Conservation (phyloP, 2,797 vertebrate species). For the Oceanodroma leucorhoa region DNA sequence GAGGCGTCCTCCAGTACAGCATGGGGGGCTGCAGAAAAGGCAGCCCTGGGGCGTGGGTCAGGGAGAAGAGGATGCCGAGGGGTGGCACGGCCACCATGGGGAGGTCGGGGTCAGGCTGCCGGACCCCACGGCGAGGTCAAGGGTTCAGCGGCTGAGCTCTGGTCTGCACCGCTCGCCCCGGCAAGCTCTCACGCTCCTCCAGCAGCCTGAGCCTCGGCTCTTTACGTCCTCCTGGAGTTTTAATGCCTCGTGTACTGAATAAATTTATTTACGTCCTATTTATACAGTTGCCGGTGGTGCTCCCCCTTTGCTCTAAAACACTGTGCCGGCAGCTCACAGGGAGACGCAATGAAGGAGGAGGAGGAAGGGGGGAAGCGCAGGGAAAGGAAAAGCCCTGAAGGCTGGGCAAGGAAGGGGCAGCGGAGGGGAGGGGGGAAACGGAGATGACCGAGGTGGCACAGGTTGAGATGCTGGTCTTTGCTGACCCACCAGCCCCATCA, state of each 20-base stretch:
- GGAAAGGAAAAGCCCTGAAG: not conserved
- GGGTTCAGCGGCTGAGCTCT: not conserved
- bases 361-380: not conserved
- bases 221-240: constrained; percentile 26
- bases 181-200: not conserved
- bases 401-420: not conserved
- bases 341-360: not conserved
- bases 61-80: not conserved
- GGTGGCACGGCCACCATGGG: not conserved
- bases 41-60: not conserved
- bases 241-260: constrained; percentile 36
- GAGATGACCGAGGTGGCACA: not conserved
- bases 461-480: not conserved
- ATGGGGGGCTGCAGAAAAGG: not conserved
- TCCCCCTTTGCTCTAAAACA: not conserved
- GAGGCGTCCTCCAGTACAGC: not conserved
- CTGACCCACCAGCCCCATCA: not conserved
- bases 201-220: constrained; percentile 1
- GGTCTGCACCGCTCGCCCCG: fast-evolving
- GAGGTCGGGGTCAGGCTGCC: fast-evolving
- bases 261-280: constrained; percentile 23
- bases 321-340: not conserved
- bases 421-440: fast-evolving
- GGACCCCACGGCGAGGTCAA: not conserved
- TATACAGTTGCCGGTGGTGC: constrained; percentile 1